Evolutionary conservation across 2,888 invertebrate genomes (phyloP), one percentile per base, ranked within the genome.

Genomic region (Nebria brevicollis): DNA sequence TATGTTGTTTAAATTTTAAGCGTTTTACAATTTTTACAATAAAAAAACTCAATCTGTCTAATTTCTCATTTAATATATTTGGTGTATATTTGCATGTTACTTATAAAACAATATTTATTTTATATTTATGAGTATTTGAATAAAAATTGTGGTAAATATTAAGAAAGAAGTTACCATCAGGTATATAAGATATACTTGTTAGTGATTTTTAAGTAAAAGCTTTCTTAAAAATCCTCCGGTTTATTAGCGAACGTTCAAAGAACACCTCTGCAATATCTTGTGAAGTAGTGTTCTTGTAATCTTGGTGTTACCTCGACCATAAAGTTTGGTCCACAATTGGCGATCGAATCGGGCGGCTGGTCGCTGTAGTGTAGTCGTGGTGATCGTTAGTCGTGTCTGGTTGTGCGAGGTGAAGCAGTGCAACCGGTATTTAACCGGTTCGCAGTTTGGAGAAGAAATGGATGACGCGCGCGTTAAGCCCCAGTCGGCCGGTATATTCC

Each of bases 391-490:
- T 20, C 68, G 43, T 43, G 43, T 43, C 43, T 43, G 43, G 43
- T 43, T 43, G 43, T 43, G 43, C 43, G 43, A 43, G 43, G 54
- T 8, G 54, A 54, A 54, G 54, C 70, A 2, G 25, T 70, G 70
- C 70, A 70, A 34, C 34, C 34, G 70, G 70, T 70, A 25, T 70
- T 70, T 70, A 25, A 70, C 70, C 70, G 34, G 34, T 70, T 66
- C 66, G 15, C 15, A 66, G 2, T 34, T 34, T 4, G 34, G 34
- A 34, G 34, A 34, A 34, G 34, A 34, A 34, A 34, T 34, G 15
- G 66, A 7, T 70, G 70, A 70, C 70, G 34, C 70, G 34, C 25
- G 70, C 34, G 70, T 26, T 70, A 70, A 70, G 70, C 70, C 70
- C 25, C 25, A 8, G 1, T 13, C 54, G 54, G 13, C 54, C 54